Evolutionary conservation across 2,888 invertebrate genomes (phyloP), one percentile per base, ranked within the genome.

Genomic region (Microplitis manilae): DNA sequence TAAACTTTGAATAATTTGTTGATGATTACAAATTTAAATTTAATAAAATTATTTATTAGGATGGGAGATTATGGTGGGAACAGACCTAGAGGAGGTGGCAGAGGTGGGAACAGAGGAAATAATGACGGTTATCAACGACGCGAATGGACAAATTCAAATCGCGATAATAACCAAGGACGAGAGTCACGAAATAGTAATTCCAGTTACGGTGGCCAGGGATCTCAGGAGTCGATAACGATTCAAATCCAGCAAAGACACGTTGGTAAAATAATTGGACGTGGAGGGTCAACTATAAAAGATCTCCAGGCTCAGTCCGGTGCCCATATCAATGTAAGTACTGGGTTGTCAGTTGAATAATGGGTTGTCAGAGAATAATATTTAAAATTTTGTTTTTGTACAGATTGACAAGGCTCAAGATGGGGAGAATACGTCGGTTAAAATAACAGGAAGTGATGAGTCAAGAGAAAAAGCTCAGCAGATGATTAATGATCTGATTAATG

Each of bases 251-350:
- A 84, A 0, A 77, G 76, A 0, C 86, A 87, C 79, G 81, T 91
- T 50, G 91, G 91, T 4, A 88, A 84, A 80, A 80, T 91, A 2
- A 90, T 91, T 79, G 97, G 97, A 2, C 94, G 93, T 86, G 95
- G 94, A n/a, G 98, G 98, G 1, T 92, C 93, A 0, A 96, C 96
- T 90, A 97, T 98, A 81, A 93, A 93, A 81, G 96, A 97, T 80
- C 90, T 98, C 0, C 92, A 96, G 87, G 92, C 50, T 50, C 50
- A 50, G 13, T 50, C 50, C 13, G 50, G 50, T 13, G 50, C 20
- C 6, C 17, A 15, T 13, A 2, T 50, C 13, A 13, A 8, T 50
- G 50, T 50, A 50, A 50, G 4, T 50, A 41, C 41, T 41, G 7
- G 2, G 9, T 41, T 41, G 41, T 41, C 41, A 41, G 2, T 6